phyloP scores from a whole-genome alignment of 2,797 vertebrate genomes.

The Euthynnus affinis region DNA sequence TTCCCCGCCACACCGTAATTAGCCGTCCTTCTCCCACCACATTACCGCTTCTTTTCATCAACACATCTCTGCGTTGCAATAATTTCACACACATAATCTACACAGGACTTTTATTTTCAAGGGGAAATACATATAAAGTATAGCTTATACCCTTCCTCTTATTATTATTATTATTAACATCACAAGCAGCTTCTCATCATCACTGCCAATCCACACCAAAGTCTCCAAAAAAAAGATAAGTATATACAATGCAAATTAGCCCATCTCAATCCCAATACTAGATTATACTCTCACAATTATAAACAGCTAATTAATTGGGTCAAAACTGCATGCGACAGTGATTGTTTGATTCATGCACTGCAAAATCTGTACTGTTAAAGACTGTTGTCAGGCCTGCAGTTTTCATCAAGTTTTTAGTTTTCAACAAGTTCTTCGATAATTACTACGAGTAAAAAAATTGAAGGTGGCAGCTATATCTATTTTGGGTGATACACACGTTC shows the following conservation, averaged over 20 bases:
- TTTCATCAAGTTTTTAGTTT: conserved; percentile 43
- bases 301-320: conserved; percentile 79
- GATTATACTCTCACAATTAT: conserved; percentile 64
- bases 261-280: conserved; percentile 60
- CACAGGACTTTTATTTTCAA: conserved; percentile 45
- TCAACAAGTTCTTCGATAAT: conserved; percentile 51
- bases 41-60: conserved; percentile 49
- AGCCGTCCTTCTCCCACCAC: conserved; percentile 36
- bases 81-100: conserved; percentile 37
- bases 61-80: conserved; percentile 21
- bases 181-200: conserved; percentile 50
- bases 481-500: conserved; percentile 43
- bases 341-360: conserved; percentile 65
- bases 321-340: conserved; percentile 67
- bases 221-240: conserved; percentile 50
- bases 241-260: conserved; percentile 69
- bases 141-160: conserved; percentile 19
- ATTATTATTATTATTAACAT: conserved; percentile 47
- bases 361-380: conserved; percentile 32
- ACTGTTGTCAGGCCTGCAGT: conserved; percentile 45
- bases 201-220: conserved; percentile 34
- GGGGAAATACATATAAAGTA: conserved; percentile 16
- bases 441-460: conserved; percentile 34
- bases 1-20: conserved; percentile 55
- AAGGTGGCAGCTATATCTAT: conserved; percentile 55